Evolutionary conservation across 2,113 vertebrate species (phyloP).

Genomic region (Entomyzon cyanotis): DNA sequence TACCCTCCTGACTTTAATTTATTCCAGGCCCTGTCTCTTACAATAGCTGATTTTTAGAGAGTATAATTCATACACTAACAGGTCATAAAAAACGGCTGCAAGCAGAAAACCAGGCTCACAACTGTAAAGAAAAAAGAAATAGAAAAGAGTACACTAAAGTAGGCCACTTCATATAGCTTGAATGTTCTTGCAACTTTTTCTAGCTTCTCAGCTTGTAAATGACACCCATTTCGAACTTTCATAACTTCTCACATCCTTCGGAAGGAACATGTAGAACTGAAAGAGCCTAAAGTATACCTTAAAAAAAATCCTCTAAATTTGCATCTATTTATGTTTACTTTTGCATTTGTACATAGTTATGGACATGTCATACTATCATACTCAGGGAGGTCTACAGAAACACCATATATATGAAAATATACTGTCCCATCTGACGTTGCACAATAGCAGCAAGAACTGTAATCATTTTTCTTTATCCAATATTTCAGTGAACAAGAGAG

Average conservation of each 20-base stretch:
- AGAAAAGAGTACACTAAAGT: slow-evolving; percentile 33
- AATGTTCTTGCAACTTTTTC: slow-evolving; percentile 43
- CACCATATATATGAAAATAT: not conserved
- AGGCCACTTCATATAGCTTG: slow-evolving; percentile 30
- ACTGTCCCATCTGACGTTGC: not conserved
- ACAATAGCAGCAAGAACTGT: not conserved
- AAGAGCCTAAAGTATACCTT: slow-evolving; percentile 15
- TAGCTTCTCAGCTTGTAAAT: slow-evolving; percentile 48
- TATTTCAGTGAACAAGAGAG: not conserved
- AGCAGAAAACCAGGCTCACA: not conserved
- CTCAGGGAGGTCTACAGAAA: not conserved
- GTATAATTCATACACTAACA: not conserved
- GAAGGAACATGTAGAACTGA: slow-evolving; percentile 47
- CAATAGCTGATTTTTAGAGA: not conserved
- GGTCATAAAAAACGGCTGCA: not conserved
- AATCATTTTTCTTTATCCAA: not conserved
- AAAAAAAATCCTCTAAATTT: slow-evolving; percentile 24
- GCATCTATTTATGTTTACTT: slow-evolving; percentile 26
- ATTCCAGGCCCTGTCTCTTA: not conserved
- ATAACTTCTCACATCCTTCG: slow-evolving; percentile 55
- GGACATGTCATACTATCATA: not conserved
- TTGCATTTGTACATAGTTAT: not conserved
- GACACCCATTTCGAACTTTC: slow-evolving; percentile 41
- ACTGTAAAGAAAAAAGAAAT: not conserved
- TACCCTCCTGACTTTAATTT: not conserved